Evolutionary conservation across 2,797 vertebrate genomes (phyloP).

Genomic region (Calcarius lapponicus): DNA sequence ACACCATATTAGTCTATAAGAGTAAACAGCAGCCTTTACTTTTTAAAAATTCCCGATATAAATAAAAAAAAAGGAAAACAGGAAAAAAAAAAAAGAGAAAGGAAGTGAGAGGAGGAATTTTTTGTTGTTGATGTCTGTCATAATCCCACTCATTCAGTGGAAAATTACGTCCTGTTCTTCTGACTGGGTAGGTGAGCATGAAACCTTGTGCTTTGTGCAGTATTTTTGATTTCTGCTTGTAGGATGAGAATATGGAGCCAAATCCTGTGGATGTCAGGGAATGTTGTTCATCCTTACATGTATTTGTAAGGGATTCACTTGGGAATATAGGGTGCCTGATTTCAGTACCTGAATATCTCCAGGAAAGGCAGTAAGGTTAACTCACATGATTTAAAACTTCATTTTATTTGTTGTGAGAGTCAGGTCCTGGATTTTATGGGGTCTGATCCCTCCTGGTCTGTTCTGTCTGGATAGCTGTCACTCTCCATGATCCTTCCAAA

Average conservation of each 20-base stretch:
- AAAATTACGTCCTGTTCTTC: background rate
- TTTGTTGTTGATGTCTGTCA: background rate
- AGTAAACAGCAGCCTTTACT: background rate
- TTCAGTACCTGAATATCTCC: accelerated
- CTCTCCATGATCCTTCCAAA: background rate
- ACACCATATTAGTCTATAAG: background rate
- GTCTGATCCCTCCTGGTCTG: background rate
- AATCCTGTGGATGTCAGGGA: background rate
- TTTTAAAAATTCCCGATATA: background rate
- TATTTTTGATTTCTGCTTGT: background rate
- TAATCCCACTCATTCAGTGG: background rate
- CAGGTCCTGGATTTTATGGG: background rate
- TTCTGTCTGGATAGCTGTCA: background rate
- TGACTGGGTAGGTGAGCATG: background rate
- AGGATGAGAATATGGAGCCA: background rate
- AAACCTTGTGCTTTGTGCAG: background rate
- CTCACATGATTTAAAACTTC: background rate
- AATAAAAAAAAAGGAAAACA: background rate
- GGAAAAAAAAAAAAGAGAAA: background rate
- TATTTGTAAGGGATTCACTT: background rate
- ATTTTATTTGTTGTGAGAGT: background rate
- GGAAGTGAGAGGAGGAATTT: background rate
- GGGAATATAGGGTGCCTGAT: background rate
- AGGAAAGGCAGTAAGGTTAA: background rate
- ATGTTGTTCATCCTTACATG: background rate